Evolutionary conservation across 1,140 invertebrate genomes (phyloP), one percentile per base, ranked within the genome.

Genomic region (Heterodera carotae): DNA sequence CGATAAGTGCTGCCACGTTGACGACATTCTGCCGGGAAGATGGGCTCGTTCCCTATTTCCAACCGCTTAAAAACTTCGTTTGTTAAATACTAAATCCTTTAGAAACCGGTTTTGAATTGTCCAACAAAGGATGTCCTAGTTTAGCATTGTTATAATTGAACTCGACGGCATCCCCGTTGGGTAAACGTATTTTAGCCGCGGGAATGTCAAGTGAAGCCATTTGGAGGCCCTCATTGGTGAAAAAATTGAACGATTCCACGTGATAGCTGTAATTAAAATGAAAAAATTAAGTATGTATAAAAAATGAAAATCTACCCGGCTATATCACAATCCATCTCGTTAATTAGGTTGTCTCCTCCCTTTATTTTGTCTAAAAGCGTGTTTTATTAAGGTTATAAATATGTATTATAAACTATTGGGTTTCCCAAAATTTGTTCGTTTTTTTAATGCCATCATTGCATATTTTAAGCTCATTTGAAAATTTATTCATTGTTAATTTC

Each of bases 241-340:
- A 62, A 76, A 82, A 87, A 67, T 87, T 86, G 64, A 81, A 87
- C 3, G 85, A 88, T 12, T 84, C 79, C n/a, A 87, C 82, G 56
- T 87, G 85, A 78, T 87, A 86, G 27, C 72, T 74, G 12, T 43
- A 43, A 6, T 43, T 12, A 43, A 43, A 8, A 43, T 43, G 6
- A 29, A 73, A 10, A 74, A 43, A n/a, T 15, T 4, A 64, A 25
- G 8, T 15, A 66, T 31, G 25, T 62, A 18, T 62, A 34, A 59
- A 25, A 29, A 74, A 12, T 27, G 12, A 62, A 62, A 36, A 29
- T 31, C n/a, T 34, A 82, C 81, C 33, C 53, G n/a, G 84, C 84
- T 59, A 87, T 79, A 67, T 87, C 85, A 71, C 85, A 87, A 60
- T 87, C 85, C 86, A 87, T 87, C 25, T 34, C 29, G 25, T 66